These are phyloP conservation scores for Etheostoma perlongum DNA, from an alignment of 2,797 vertebrate species.

Conservation along the genomic window DNA sequence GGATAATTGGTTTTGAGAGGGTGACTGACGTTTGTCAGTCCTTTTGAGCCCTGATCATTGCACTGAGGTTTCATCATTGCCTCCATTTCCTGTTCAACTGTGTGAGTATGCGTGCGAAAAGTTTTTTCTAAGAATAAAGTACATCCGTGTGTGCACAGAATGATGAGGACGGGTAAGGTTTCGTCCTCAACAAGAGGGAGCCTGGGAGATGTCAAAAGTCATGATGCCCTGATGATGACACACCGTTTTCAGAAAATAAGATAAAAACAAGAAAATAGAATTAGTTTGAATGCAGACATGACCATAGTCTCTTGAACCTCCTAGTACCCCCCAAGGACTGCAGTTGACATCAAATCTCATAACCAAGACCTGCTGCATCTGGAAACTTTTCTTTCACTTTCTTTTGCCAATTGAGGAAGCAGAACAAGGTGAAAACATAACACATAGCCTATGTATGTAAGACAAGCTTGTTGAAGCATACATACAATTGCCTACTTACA, in stretches of 20 bases:
- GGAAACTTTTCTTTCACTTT: slow-evolving; percentile 31
- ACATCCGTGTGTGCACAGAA: slow-evolving; percentile 21
- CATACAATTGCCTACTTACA: not conserved
- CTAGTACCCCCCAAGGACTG: slow-evolving; percentile 1
- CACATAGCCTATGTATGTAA: not conserved
- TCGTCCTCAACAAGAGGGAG: slow-evolving; percentile 42
- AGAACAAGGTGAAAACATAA: not conserved
- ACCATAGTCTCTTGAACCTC: slow-evolving; percentile 41
- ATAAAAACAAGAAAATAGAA: slow-evolving; percentile 12
- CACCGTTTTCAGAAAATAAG: slow-evolving; percentile 45
- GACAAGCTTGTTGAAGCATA: not conserved
- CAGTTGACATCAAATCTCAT: slow-evolving; percentile 28
- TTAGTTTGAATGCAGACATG: slow-evolving; percentile 48
- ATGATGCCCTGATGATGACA: slow-evolving; percentile 71
- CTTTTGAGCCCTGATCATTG: slow-evolving; percentile 56
- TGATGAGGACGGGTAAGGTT: slow-evolving; percentile 34
- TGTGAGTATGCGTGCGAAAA: not conserved
- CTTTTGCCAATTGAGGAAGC: not conserved
- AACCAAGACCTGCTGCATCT: slow-evolving; percentile 16
- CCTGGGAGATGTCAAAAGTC: slow-evolving; percentile 44
- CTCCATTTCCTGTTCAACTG: slow-evolving; percentile 58
- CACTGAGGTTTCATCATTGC: slow-evolving; percentile 76
- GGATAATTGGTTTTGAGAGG: slow-evolving; percentile 29
- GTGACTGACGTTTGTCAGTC: slow-evolving; percentile 67
- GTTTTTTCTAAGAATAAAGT: slow-evolving; percentile 28